phyloP scores from a whole-genome alignment of 2,113 vertebrate genomes.

The Pollimyrus isidori region DNA sequence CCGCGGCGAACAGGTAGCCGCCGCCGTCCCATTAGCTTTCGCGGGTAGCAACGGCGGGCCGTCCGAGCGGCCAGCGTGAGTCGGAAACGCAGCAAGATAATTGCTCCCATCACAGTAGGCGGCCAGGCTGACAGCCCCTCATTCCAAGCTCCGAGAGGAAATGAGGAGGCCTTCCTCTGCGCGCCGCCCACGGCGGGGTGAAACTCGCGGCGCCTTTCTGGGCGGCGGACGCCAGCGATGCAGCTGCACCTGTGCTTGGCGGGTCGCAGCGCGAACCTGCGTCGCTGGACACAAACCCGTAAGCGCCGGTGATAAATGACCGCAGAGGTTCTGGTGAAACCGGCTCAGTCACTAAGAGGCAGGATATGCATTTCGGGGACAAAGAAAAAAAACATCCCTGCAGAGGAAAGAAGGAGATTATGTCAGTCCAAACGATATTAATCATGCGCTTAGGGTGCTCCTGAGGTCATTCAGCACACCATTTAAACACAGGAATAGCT shows the following conservation, averaged over 20 bases:
- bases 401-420: background rate
- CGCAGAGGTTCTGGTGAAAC: background rate
- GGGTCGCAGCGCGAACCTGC: background rate
- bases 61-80: background rate
- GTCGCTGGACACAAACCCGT: background rate
- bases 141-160: background rate
- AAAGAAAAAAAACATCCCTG: background rate
- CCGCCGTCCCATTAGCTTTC: constrained; percentile 14
- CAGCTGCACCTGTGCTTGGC: background rate
- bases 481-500: background rate
- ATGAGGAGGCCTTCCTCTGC: background rate
- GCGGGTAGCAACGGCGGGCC: background rate
- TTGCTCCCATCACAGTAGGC: background rate
- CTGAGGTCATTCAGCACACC: background rate
- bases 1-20: background rate
- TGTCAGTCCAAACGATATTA: background rate
- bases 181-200: background rate
- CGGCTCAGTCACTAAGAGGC: background rate
- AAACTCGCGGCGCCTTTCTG: background rate
- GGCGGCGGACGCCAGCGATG: background rate
- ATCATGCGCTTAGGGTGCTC: background rate
- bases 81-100: constrained; percentile 11
- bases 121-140: background rate
- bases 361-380: background rate
- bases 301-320: background rate